These are phyloP conservation scores for Pilophorus perplexus DNA, from an alignment of 2,888 invertebrate species.

Conservation along the genomic window DNA sequence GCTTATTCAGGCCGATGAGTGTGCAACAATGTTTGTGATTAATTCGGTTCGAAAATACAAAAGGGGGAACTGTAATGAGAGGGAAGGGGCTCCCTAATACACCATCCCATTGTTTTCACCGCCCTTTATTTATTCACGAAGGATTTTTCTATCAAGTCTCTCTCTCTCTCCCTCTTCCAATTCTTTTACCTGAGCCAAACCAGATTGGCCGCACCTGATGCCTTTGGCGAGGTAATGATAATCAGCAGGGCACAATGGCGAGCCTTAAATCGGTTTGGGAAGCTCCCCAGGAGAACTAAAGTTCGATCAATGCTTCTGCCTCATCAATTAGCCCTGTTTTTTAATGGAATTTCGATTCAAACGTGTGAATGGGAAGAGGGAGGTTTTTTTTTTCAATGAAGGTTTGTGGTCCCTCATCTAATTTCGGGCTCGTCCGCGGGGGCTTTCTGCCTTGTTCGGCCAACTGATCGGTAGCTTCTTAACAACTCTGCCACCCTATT, in stretches of 20 bases:
- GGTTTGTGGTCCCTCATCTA: neutral
- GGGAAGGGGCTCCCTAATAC: neutral
- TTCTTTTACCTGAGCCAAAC: neutral
- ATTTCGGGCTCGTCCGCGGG: constrained; percentile 19
- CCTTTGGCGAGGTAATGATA: constrained; percentile 2
- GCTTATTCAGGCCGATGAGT: constrained; percentile 36
- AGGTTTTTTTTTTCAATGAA: neutral
- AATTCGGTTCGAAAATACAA: constrained; percentile 19
- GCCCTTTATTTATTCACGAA: constrained; percentile 38
- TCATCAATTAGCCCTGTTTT: constrained; percentile 20
- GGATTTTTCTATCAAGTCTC: constrained; percentile 18
- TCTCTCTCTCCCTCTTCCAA: neutral
- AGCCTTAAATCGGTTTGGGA: constrained; percentile 16
- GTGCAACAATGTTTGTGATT: constrained; percentile 41
- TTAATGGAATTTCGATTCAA: constrained; percentile 38
- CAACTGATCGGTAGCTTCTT: constrained; percentile 2
- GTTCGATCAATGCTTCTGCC: constrained; percentile 27
- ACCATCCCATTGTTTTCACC: constrained; percentile 32
- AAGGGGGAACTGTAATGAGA: constrained; percentile 1
- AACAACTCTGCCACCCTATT: too few species aligned
- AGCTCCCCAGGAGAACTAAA: constrained; percentile 12
- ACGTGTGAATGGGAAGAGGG: constrained; percentile 26
- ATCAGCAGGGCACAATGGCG: neutral
- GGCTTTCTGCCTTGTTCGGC: neutral
- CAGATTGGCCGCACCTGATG: constrained; percentile 1